Conservation (phyloP, 2,888 invertebrate species). For the Acanthopleura granulata region DNA sequence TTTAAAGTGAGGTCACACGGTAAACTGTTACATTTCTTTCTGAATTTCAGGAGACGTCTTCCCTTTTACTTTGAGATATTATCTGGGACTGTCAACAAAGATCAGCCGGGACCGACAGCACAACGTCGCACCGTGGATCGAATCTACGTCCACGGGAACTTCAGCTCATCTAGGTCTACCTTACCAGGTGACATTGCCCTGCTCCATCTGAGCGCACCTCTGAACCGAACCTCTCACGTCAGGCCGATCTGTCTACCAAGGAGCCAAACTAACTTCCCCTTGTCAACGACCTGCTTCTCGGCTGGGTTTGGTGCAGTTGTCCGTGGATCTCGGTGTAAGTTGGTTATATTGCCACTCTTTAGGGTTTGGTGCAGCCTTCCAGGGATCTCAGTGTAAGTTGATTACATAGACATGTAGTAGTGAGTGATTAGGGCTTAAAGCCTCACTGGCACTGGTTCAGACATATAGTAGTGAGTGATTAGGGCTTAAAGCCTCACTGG, state of each 20-base stretch:
- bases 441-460: no score
- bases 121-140: not conserved
- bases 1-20: no score
- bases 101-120: not conserved
- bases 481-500: no score
- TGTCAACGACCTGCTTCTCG: not conserved
- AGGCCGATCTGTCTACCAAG: not conserved
- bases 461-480: no score
- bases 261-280: not conserved
- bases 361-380: no score
- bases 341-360: no score
- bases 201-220: not conserved
- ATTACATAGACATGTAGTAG: no score
- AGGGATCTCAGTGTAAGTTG: no score
- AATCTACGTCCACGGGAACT: constrained; percentile 2
- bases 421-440: no score
- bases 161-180: not conserved
- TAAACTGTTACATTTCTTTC: not conserved
- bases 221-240: not conserved
- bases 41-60: not conserved
- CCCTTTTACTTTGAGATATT: not conserved
- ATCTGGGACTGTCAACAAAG: not conserved
- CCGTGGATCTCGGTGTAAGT: not conserved
- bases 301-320: not conserved
- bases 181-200: not conserved